phyloP scores from a whole-genome alignment of 2,797 vertebrate genomes.

The Passerculus sandwichensis region DNA sequence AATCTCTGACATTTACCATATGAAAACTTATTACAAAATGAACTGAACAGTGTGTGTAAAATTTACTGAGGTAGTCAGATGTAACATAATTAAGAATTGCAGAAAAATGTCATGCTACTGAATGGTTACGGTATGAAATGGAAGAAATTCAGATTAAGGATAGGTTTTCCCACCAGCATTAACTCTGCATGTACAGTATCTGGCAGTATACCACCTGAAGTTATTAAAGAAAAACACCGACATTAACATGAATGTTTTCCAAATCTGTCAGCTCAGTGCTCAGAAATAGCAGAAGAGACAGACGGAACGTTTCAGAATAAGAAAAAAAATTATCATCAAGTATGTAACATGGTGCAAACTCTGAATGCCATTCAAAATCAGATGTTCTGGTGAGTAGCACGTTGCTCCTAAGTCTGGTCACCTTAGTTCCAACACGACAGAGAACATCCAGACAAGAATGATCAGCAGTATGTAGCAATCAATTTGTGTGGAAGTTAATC shows the following conservation, averaged over 20 bases:
- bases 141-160: background rate
- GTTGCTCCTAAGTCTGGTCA: background rate
- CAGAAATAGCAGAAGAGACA: background rate
- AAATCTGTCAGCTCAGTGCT: background rate
- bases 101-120: background rate
- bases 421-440: background rate
- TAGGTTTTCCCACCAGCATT: background rate
- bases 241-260: background rate
- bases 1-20: background rate
- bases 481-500: background rate
- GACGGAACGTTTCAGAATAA: background rate
- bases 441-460: background rate
- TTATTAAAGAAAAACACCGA: background rate
- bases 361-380: background rate
- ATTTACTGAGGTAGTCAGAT: background rate
- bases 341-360: accelerated
- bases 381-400: background rate
- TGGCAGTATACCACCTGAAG: background rate
- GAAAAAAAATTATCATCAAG: background rate
- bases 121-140: background rate
- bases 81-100: background rate
- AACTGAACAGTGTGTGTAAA: background rate
- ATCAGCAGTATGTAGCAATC: background rate
- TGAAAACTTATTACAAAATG: background rate
- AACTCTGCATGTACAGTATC: background rate